Evolutionary conservation across 2,797 vertebrate species (phyloP), one percentile per base, ranked within the genome.

Genomic region (Muscicapa comitata): DNA sequence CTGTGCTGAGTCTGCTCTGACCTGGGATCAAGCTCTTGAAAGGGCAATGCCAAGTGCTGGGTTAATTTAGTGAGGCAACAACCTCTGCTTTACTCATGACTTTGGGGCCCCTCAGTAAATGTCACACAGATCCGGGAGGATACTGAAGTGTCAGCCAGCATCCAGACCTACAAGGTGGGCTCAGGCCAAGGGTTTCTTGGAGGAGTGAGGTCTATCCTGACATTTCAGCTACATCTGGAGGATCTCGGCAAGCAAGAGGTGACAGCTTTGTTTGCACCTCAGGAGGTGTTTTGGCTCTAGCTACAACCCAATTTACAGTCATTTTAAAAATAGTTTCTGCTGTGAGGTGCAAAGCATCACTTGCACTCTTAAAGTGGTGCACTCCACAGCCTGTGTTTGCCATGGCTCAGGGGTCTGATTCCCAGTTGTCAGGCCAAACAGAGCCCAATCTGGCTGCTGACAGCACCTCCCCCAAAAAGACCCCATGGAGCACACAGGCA

Each of bases 391-490:
- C 53, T 7, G 5, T 26, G 25, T 19, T 11, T 57, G 54, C 59
- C 20, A 1, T 2, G 10, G 13, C 50, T 61, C 50, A 19, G 73
- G 18, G 42, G 17, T 57, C 65, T 61, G 48, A 3, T 2, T 73
- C 16, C 26, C n/a, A 14, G 0, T 0, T 8, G 1, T 10, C 3
- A 0, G 66, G 33, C 4, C 67, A 82, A 78, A 48, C 23, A 70
- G 16, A 65, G 43, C 11, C 57, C 25, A 31, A 4, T 2, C 20
- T 19, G 50, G 23, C 53, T 86, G 42, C 48, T 55, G 85, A 35
- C 42, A 68, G 61, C 37, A 7, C n/a, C 12, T 45, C 40, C 43
- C 70, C 45, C 10, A 14, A 53, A 59, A 12, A n/a, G 6, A 2
- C 1, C 26, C 62, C 29, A 10, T 2, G 31, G 25, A 48, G n/a